Conservation (phyloP, 2,113 vertebrate species). For the Perca fluviatilis region DNA sequence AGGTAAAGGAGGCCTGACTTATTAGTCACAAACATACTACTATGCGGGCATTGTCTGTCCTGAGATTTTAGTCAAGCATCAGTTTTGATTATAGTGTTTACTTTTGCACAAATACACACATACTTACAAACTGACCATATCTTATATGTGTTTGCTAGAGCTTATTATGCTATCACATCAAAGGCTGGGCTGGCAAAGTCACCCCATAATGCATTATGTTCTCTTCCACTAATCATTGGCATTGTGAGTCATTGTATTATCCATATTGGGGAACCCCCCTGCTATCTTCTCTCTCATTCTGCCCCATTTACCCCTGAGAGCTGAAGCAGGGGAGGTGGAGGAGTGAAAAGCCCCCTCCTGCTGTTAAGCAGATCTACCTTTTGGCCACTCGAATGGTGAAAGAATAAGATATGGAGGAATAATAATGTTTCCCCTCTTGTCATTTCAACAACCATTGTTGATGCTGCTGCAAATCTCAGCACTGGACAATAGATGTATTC, state of each 20-base stretch:
- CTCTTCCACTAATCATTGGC: slow-evolving; percentile 73
- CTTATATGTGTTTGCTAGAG: slow-evolving; percentile 62
- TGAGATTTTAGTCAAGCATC: slow-evolving; percentile 20
- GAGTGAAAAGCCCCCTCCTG: slow-evolving; percentile 67
- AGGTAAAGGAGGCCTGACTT: not conserved
- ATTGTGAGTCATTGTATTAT: slow-evolving; percentile 75
- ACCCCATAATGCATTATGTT: slow-evolving; percentile 68
- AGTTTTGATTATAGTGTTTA: slow-evolving; percentile 45
- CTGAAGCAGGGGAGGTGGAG: slow-evolving; percentile 42
- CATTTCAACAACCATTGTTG: slow-evolving; percentile 56
- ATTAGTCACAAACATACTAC: not conserved
- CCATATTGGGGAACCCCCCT: slow-evolving; percentile 60
- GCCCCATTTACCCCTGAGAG: slow-evolving; percentile 70
- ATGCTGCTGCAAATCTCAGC: slow-evolving; percentile 46
- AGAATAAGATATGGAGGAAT: slow-evolving; percentile 59
- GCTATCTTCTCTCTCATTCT: slow-evolving; percentile 49
- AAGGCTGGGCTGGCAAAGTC: slow-evolving; percentile 68
- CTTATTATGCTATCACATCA: slow-evolving; percentile 75
- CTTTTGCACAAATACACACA: slow-evolving; percentile 30
- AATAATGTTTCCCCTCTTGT: slow-evolving; percentile 64
- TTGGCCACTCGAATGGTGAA: slow-evolving; percentile 63
- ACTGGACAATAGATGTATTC: slow-evolving; percentile 62
- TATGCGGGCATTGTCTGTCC: not conserved
- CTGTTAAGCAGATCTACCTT: slow-evolving; percentile 73
- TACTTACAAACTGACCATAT: slow-evolving; percentile 19